Base-by-base conservation (phyloP, 2,113 vertebrate species). In the Sander lucioperca region DNA sequence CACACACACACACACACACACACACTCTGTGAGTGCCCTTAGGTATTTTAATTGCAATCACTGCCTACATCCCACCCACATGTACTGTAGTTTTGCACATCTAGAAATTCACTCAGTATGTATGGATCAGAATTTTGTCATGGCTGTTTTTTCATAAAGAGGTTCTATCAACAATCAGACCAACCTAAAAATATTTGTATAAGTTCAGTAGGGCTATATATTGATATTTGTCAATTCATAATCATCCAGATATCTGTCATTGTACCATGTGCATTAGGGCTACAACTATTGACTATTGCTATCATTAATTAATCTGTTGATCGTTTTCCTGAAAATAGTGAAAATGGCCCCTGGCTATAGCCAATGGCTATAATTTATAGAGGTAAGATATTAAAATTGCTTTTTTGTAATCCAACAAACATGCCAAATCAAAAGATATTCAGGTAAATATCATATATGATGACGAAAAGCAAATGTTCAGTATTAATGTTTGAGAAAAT, bases 11-110 rank as follows among this genome's bases (percentile, higher is more conserved):
- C 27, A 67, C 47, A n/a, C 45, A 48, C 30, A 33, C 30, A 33
- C 33, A 33, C 33, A 33, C 47, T 5, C 45, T 30, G 50, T n/a
- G 6, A 77, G 68, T 43, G 66, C 61, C 83, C 65, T 30, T 57
- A 76, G 77, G 75, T 62, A 13, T 74, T 66, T 79, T 82, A 73
- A 86, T 80, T 87, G 65, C 76, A 75, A 79, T 54, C 75, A 1
- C 67, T 68, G 85, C 76, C 77, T 72, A 68, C 84, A 54, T 85
- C 58, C 83, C 68, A 23, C 87, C 80, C 73, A 79, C 84, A 67
- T 43, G 27, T 21, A 9, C 67, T 72, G 64, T 64, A 53, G 48
- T 67, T 64, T 69, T 48, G 27, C 77, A 72, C 11, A 64, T 73
- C 27, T 16, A 53, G 23, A 70, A 63, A 74, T 56, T 56, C 25